Evolutionary conservation across 2,113 vertebrate species (phyloP).

Genomic region (Paradisaea rubra): DNA sequence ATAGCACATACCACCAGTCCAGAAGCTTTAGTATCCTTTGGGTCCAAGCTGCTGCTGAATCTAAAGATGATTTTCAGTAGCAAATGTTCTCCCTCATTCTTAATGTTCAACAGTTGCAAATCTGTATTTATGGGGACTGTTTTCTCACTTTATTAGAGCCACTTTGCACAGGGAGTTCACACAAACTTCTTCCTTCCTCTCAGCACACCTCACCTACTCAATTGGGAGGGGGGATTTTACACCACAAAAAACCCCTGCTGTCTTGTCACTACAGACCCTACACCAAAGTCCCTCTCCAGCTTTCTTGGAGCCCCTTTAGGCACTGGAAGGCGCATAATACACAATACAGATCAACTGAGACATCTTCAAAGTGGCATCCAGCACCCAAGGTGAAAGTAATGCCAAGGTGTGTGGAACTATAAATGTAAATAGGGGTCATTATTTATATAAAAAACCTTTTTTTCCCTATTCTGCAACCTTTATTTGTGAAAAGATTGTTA

Average conservation of each 20-base stretch:
- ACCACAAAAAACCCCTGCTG: not conserved
- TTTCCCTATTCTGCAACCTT: not conserved
- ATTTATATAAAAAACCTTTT: too few species aligned
- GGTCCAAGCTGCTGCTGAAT: not conserved
- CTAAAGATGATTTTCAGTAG: not conserved
- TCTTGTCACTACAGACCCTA: not conserved
- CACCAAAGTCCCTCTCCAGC: not conserved
- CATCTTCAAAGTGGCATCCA: not conserved
- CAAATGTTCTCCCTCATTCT: not conserved
- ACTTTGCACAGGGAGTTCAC: not conserved
- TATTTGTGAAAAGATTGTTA: not conserved
- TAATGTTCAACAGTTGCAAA: not conserved
- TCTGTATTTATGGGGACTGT: not conserved
- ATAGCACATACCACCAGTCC: rapidly evolving
- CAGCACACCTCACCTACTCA: not conserved
- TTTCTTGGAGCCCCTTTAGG: not conserved
- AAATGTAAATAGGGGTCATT: not conserved
- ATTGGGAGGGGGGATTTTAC: not conserved
- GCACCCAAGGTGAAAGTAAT: not conserved
- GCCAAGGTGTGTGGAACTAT: not conserved
- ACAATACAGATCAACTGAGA: not conserved
- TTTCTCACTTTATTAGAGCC: not conserved
- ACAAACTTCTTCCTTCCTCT: not conserved
- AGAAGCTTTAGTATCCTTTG: not conserved
- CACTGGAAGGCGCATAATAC: not conserved